Evolutionary conservation across 2,113 vertebrate genomes (phyloP), one percentile per base, ranked within the genome.

Genomic region (Pedetes capensis): DNA sequence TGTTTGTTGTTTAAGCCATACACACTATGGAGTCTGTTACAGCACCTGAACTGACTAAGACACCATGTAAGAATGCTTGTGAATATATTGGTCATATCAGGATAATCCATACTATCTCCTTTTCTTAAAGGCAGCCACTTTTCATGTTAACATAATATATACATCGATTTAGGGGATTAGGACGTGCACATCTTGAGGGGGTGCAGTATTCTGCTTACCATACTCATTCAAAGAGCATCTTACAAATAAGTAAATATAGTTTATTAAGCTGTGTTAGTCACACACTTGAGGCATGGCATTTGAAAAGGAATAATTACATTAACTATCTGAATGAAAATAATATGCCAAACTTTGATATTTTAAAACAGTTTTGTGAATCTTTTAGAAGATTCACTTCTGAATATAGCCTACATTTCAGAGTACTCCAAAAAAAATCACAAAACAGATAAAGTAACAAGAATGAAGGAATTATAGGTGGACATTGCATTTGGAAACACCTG

Each of bases 261-360:
- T 83, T 34, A 82, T 39, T 53, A 81, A 93, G 32, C 22, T 89
- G 16, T 53, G n/a, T 49, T 89, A 89, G 44, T 89, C 88, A 74
- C n/a, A 80, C 32, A 63, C 78, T 39, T 44, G 42, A 83, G 22
- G 20, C 92, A 74, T n/a, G 34, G 32, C 34, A 69, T 75, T 74
- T 87, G 49, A 94, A 95, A 95, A 14, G 44, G 32, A 94, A 89
- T 80, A 91, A 92, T 68, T 93, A 39, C 16, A 79, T 44, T 49
- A 84, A 23, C 64, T 14, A 93, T 87, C 91, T 63, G 59, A 86
- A 53, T 13, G 71, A 84, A 93, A 37, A 87, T 18, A 29, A 32
- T 53, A 79, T 57, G 20, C 37, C 49, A 51, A 69, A 84, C 20
- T 42, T 79, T 66, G 27, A 78, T 39, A n/a, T 7, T 74, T 87